phyloP scores from a whole-genome alignment of 2,888 invertebrate species.

The Dicranocentrus wangi region DNA sequence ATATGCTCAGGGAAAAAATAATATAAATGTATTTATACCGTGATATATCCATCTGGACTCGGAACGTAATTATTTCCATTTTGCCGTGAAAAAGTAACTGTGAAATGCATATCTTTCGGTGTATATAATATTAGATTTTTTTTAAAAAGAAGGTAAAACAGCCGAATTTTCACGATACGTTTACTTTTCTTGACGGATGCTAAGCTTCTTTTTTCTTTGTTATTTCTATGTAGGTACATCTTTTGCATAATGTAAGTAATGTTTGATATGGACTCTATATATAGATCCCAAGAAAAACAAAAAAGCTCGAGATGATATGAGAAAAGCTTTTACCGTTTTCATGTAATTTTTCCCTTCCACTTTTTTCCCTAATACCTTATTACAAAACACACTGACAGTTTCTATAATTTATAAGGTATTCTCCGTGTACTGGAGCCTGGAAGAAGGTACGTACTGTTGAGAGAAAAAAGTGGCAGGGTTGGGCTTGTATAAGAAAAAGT shows the following conservation, averaged over 20 bases:
- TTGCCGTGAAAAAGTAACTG: too few relatives aligned
- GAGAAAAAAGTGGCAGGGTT: constrained; percentile 44
- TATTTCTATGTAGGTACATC: too few relatives aligned
- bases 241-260: constrained; percentile 7
- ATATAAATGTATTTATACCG: too few relatives aligned
- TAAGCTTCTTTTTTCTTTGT: constrained; percentile 39
- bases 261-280: constrained; percentile 12
- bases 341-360: constrained; percentile 31
- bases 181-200: constrained; percentile 17
- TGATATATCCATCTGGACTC: too few relatives aligned
- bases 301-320: constrained; percentile 8
- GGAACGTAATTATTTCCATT: too few relatives aligned
- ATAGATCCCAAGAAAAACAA: constrained; percentile 32
- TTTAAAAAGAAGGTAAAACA: too few relatives aligned
- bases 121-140: too few relatives aligned
- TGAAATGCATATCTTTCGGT: too few relatives aligned
- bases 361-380: constrained; percentile 46
- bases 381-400: constrained; percentile 53
- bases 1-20: too few relatives aligned
- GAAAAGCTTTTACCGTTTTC: too few relatives aligned
- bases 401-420: constrained; percentile 52
- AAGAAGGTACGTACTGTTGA: constrained; percentile 10
- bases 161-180: constrained; percentile 16
- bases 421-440: constrained; percentile 23
- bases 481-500: constrained; percentile 66